Conservation (phyloP, 2,113 vertebrate species). For the Myiozetetes cayanensis region DNA sequence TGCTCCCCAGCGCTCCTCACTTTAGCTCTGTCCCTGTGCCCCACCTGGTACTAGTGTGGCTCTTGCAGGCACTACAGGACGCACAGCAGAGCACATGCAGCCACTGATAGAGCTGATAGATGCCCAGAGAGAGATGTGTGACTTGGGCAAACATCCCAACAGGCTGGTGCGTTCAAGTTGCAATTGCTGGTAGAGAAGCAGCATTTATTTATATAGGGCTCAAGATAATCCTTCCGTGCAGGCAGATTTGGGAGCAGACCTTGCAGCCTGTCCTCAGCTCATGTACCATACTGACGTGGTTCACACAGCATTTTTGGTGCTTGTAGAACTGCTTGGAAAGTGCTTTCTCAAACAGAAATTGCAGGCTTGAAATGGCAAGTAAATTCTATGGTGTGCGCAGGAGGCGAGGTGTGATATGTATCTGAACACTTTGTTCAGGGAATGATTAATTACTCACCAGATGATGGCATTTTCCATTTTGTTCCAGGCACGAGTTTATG, state of each 20-base stretch:
- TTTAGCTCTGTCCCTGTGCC: background rate
- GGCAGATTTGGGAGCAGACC: background rate
- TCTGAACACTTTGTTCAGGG: slow-evolving; percentile 46
- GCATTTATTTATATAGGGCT: background rate
- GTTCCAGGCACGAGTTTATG: slow-evolving; percentile 80
- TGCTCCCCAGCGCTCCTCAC: background rate
- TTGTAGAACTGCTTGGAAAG: background rate
- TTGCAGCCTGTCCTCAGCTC: background rate
- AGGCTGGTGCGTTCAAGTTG: background rate
- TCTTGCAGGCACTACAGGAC: background rate
- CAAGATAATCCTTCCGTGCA: fast-evolving
- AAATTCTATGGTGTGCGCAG: background rate
- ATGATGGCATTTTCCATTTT: slow-evolving; percentile 82
- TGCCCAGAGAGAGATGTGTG: fast-evolving
- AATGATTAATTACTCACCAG: slow-evolving; percentile 78
- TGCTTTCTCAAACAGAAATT: background rate
- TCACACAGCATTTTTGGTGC: background rate
- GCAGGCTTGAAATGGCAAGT: slow-evolving; percentile 10
- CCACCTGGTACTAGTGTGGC: background rate
- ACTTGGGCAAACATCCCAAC: background rate
- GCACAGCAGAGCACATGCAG: background rate
- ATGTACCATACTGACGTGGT: background rate
- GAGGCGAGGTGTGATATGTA: background rate
- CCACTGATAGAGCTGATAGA: background rate
- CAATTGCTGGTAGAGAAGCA: background rate